Conservation (phyloP, 2,797 vertebrate genomes). For the Malacoraja senta region DNA sequence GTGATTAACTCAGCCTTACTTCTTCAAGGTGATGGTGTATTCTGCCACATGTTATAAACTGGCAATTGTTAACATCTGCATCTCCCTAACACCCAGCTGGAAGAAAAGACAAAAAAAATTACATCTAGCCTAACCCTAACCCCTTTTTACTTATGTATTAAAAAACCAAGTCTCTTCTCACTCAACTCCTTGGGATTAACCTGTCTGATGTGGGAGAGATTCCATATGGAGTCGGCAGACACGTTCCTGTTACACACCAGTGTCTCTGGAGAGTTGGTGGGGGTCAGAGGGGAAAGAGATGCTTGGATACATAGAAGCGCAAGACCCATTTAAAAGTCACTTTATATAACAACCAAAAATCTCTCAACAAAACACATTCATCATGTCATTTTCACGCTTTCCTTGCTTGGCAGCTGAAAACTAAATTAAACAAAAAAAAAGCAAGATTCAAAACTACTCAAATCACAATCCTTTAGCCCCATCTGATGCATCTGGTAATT, state of each 20-base stretch:
- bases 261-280: background rate
- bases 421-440: background rate
- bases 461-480: background rate
- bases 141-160: background rate
- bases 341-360: background rate
- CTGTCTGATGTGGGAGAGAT: background rate
- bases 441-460: background rate
- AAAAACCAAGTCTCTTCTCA: background rate
- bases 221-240: background rate
- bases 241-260: background rate
- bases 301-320: too few species aligned
- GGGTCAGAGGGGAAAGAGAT: background rate
- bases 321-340: background rate
- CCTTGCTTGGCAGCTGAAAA: background rate
- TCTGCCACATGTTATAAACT: too few species aligned
- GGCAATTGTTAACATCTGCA: background rate
- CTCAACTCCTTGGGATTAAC: background rate
- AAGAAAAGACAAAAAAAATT: background rate
- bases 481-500: background rate
- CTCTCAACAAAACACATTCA: background rate
- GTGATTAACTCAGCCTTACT: background rate
- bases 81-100: background rate
- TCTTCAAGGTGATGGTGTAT: background rate
- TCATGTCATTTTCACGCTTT: background rate
- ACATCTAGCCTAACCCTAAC: too few species aligned